Conservation (phyloP, 1,140 invertebrate species). For the Euwallacea similis region DNA sequence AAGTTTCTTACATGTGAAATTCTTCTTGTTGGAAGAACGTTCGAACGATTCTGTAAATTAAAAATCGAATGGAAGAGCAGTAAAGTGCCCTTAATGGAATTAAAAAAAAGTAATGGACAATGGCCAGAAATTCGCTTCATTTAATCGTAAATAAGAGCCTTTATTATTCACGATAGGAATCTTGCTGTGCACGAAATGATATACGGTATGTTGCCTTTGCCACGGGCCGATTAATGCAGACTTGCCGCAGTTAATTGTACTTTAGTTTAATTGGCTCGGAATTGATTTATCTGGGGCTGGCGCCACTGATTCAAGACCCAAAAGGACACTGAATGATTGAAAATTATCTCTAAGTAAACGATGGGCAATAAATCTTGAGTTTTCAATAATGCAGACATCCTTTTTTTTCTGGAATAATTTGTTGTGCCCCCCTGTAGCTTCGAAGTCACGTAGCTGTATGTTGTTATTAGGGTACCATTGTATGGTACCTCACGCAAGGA, state of each 20-base stretch:
- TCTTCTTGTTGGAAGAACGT: too few relatives aligned
- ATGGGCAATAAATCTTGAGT: background rate
- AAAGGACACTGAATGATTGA: background rate
- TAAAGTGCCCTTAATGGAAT: too few relatives aligned
- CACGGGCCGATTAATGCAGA: slow-evolving; percentile 10
- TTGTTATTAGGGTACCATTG: background rate
- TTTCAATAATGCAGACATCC: too few relatives aligned
- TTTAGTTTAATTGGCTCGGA: slow-evolving; percentile 11
- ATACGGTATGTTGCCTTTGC: slow-evolving; percentile 12
- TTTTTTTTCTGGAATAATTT: too few relatives aligned
- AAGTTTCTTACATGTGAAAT: too few relatives aligned
- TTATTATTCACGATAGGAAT: slow-evolving; percentile 23
- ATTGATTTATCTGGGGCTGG: slow-evolving; percentile 25
- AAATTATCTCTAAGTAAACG: background rate
- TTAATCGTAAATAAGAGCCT: slow-evolving; percentile 19
- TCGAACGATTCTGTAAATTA: too few relatives aligned
- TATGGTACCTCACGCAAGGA: slow-evolving; percentile 10
- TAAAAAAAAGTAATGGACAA: too few relatives aligned
- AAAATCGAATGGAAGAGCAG: too few relatives aligned
- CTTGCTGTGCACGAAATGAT: slow-evolving; percentile 23
- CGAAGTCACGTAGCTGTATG: background rate
- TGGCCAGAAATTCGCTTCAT: background rate
- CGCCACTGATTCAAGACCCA: slow-evolving; percentile 3
- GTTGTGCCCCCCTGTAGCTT: too few relatives aligned
- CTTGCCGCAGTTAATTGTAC: slow-evolving; percentile 18